Evolutionary conservation across 2,797 vertebrate species (phyloP).

Genomic region (Mionectes olivaceus): DNA sequence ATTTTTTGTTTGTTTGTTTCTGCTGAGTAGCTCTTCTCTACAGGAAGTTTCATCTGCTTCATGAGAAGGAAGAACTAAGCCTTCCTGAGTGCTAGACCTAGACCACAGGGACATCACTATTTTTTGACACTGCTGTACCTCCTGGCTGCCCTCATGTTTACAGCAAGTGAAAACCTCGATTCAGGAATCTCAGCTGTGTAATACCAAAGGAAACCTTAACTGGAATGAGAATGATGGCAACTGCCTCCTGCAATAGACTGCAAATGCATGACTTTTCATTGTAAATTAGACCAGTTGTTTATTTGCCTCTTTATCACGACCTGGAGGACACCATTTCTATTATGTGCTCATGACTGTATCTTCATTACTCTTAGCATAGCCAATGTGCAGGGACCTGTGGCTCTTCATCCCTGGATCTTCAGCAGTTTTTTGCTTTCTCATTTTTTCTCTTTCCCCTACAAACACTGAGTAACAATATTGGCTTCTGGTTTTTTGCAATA

Average conservation of each 20-base stretch:
- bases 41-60: not conserved
- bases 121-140: not conserved
- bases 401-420: not conserved
- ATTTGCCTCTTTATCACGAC: not conserved
- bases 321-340: not conserved
- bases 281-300: not conserved
- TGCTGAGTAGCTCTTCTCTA: not conserved
- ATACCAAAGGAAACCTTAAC: not conserved
- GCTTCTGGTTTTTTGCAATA: not conserved
- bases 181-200: not conserved
- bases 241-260: not conserved
- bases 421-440: not conserved
- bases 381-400: not conserved
- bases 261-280: not conserved
- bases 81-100: not conserved
- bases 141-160: not conserved
- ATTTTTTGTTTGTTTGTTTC: not conserved
- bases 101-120: not conserved
- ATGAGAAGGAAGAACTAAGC: not conserved
- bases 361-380: not conserved
- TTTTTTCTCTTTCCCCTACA: not conserved
- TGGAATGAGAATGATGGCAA: not conserved
- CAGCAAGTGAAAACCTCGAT: not conserved
- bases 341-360: not conserved
- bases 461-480: rapidly evolving